These are phyloP conservation scores for Galerucella nymphaeae DNA, from an alignment of 2,888 invertebrate species.

Conservation along the genomic window DNA sequence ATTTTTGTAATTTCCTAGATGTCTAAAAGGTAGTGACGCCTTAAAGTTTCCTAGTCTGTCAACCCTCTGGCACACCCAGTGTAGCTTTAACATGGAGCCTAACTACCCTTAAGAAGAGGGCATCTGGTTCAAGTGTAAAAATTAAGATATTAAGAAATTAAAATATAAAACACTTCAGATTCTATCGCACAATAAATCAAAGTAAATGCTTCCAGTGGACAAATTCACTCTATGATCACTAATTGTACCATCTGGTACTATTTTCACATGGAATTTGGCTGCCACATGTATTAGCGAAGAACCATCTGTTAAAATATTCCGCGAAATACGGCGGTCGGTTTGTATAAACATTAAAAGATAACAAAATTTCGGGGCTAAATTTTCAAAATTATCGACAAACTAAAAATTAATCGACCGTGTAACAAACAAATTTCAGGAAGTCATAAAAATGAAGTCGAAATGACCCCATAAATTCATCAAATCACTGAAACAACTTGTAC, in stretches of 20 bases:
- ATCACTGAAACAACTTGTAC: not conserved
- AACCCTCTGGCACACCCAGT: no score
- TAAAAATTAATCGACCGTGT: not conserved
- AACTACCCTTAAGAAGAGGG: no score
- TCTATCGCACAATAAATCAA: not conserved
- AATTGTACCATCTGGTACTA: conserved; percentile 6
- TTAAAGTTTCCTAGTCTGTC: no score
- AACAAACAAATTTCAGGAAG: not conserved
- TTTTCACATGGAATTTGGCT: conserved; percentile 3
- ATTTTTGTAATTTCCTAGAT: no score
- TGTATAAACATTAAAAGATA: not conserved
- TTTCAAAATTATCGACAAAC: no score
- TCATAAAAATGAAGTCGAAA: not conserved
- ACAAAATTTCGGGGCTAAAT: not conserved
- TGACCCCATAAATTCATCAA: not conserved
- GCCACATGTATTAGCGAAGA: conserved; percentile 3
- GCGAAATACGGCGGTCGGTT: not conserved
- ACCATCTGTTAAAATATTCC: conserved; percentile 14
- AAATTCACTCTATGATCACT: not conserved
- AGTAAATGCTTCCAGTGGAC: not conserved
- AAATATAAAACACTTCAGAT: not conserved
- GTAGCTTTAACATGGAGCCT: no score
- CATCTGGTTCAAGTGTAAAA: no score
- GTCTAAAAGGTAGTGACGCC: no score
- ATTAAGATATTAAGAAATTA: no score